phyloP scores from a whole-genome alignment of 1,140 invertebrate genomes.

The Trissolcus basalis region DNA sequence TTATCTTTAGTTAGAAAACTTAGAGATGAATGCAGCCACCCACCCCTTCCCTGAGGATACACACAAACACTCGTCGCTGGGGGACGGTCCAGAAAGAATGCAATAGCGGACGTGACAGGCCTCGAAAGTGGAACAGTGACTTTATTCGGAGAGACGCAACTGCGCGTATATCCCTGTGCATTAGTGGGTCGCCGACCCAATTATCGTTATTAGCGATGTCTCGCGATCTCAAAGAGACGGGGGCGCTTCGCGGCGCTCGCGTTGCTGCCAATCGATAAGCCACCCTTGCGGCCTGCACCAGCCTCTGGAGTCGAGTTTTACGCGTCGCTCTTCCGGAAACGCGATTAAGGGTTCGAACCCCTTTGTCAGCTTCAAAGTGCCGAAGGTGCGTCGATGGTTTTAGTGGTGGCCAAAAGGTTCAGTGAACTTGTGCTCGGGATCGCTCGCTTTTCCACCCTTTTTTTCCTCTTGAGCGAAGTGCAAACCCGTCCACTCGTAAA shows the following conservation, averaged over 20 bases:
- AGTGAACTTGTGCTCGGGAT: conserved; percentile 2
- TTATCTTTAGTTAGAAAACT: conserved; percentile 21
- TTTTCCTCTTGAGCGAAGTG: too few species aligned
- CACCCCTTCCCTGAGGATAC: conserved; percentile 15
- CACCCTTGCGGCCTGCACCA: conserved; percentile 41
- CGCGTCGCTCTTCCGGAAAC: conserved; percentile 25
- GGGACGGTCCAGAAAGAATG: conserved; percentile 8
- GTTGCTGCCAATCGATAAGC: conserved; percentile 49
- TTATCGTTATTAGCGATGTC: conserved; percentile 26
- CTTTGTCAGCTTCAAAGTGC: conserved; percentile 17
- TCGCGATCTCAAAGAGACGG: conserved; percentile 8
- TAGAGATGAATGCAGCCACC: conserved; percentile 5
- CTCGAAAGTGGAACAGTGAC: conserved; percentile 34
- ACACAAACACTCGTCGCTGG: background rate
- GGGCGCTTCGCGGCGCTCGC: conserved; percentile 7
- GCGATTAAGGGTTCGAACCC: conserved; percentile 2
- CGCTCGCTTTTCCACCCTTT: background rate
- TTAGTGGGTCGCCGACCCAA: conserved; percentile 30
- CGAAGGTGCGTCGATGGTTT: background rate
- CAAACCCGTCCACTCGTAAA: too few species aligned
- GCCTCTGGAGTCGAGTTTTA: conserved; percentile 2
- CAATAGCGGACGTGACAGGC: conserved; percentile 10
- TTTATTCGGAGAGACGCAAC: conserved; percentile 39
- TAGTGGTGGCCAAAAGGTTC: background rate
- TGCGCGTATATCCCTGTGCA: conserved; percentile 8